Base-by-base conservation (phyloP, 2,888 invertebrate species). In the Eupithecia tripunctaria region DNA sequence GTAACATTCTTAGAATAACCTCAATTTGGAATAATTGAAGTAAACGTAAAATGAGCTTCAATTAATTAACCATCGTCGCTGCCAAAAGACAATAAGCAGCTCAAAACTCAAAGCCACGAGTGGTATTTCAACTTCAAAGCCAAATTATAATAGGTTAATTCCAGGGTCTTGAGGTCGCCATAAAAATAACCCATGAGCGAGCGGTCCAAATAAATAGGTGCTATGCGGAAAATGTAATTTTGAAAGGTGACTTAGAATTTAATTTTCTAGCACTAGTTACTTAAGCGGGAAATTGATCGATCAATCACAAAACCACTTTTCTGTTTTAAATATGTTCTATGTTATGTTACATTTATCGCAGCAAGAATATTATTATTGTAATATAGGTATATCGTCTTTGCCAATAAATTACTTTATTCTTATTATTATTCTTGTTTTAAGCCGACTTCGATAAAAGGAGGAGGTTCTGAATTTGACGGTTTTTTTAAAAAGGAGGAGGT, bases 211-310 rank as follows among this genome's bases (percentile, higher is more conserved):
- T 75, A 75, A 75, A 77, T 77, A 78, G 76, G 78, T 73, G 1
- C 3, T 76, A 72, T 77, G 65, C 27, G 71, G 66, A 68, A 77
- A 76, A 77, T 74, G 18, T 68, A 76, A 75, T 79, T 76, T 76
- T 70, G 72, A 75, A 76, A 70, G 76, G 68, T 51, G 70, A 74
- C 72, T 79, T 79, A 70, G 68, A 80, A 47, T 47, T 47, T 1
- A 10, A 21, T 51, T 47, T 47, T 47, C n/a, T 51, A 51, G 2
- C n/a, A 21, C 47, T 47, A n/a, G 8, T 6, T 27, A 77, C 68
- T 68, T 67, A 51, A 51, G 47, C 68, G 68, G 83, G 80, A 84
- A 82, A 84, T 82, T 82, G 79, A 77, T 77, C 75, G 72, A 80
- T 73, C 72, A 51, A 73, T 73, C 51, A 73, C n/a, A 51, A 21